Evolutionary conservation across 2,888 invertebrate genomes (phyloP).

Genomic region (Melolontha melolontha): DNA sequence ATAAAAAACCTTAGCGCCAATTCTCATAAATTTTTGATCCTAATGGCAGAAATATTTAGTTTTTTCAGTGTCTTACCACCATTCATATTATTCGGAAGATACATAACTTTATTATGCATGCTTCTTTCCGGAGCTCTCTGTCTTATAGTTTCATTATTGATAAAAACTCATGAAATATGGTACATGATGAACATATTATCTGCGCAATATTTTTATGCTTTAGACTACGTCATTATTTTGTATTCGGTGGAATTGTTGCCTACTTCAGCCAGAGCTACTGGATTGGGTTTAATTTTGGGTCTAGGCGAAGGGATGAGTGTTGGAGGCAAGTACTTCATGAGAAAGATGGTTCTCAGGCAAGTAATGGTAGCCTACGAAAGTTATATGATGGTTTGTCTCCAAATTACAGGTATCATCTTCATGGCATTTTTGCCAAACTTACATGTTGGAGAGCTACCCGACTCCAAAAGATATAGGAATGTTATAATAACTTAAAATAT

Average conservation of each 20-base stretch:
- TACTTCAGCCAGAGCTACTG: conserved; percentile 8
- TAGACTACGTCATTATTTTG: not conserved
- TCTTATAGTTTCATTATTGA: conserved; percentile 12
- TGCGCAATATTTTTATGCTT: conserved; percentile 11
- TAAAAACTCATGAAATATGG: not conserved
- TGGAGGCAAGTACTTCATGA: not conserved
- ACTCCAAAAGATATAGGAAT: conserved; percentile 23
- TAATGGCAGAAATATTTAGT: conserved; percentile 32
- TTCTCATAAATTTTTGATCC: conserved; percentile 17
- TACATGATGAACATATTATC: conserved; percentile 12
- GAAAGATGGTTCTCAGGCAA: not conserved
- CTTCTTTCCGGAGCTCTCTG: conserved; percentile 7
- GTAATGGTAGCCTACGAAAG: not conserved
- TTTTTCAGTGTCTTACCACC: conserved; percentile 35
- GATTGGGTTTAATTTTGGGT: conserved; percentile 16
- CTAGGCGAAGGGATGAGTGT: not conserved
- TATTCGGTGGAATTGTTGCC: conserved; percentile 15
- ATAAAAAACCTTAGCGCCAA: conserved; percentile 5
- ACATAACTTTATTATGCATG: conserved; percentile 23
- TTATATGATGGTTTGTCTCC: not conserved
- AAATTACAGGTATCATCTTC: conserved; percentile 1
- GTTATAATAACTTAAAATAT: conserved; percentile 5
- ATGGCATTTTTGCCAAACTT: conserved; percentile 8
- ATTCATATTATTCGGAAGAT: conserved; percentile 38
- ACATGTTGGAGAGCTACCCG: conserved; percentile 13